Evolutionary conservation across 2,888 invertebrate genomes (phyloP).

Genomic region (Trissolcus brochymenae): DNA sequence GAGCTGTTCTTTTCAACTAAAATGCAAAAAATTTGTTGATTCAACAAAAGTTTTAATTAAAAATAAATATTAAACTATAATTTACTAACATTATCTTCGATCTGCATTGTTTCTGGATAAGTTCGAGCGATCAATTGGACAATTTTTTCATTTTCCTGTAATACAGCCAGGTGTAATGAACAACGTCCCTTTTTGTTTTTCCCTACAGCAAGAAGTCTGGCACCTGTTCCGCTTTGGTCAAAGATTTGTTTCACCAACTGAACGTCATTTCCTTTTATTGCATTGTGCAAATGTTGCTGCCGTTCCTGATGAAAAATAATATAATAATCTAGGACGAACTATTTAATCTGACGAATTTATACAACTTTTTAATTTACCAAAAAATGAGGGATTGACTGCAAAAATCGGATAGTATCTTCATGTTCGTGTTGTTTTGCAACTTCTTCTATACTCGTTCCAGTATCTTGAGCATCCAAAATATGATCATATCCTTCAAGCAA

Average conservation of each 20-base stretch:
- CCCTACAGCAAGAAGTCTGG: conserved; percentile 79
- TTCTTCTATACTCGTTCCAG: conserved; percentile 82
- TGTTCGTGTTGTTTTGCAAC: conserved; percentile 84
- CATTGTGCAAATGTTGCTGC: conserved; percentile 86
- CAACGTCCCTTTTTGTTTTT: conserved; percentile 86
- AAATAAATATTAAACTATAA: not conserved
- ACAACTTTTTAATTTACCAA: conserved; percentile 79
- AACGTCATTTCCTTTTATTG: conserved; percentile 82
- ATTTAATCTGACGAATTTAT: not conserved
- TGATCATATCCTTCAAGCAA: conserved; percentile 92
- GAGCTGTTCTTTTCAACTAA: conserved; percentile 90
- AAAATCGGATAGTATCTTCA: conserved; percentile 82
- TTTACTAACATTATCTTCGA: conserved; percentile 89
- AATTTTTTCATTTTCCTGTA: conserved; percentile 88
- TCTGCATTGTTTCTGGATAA: conserved; percentile 84
- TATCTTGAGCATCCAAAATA: conserved; percentile 86
- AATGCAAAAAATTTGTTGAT: conserved; percentile 49
- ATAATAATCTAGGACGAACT: not conserved
- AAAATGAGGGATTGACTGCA: conserved; percentile 85
- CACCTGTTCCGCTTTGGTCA: conserved; percentile 78
- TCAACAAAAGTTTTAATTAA: not conserved
- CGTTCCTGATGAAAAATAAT: conserved; percentile 79
- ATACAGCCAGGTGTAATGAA: conserved; percentile 90
- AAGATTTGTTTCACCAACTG: conserved; percentile 79
- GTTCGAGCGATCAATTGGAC: conserved; percentile 85